Conservation (phyloP, 2,113 vertebrate species). For the Xiphophorus hellerii region DNA sequence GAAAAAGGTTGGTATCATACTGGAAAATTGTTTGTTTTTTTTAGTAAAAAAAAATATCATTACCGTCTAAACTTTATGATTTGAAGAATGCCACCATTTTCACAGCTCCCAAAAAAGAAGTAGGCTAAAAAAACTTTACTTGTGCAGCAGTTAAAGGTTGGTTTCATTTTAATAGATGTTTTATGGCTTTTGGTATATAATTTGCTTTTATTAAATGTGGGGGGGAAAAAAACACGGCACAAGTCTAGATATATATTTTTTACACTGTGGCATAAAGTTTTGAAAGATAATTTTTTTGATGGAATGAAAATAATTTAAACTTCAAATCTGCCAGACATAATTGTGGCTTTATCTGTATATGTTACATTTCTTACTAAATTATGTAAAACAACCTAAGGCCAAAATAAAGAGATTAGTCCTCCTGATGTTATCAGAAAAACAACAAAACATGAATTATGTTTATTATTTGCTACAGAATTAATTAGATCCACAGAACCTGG, state of each 20-base stretch:
- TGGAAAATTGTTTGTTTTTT: neutral
- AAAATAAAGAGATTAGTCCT: neutral
- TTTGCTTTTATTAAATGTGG: too few relatives aligned
- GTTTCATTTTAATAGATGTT: neutral
- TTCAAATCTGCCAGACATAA: neutral
- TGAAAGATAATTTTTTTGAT: neutral
- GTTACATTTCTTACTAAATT: neutral
- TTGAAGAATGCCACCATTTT: too few relatives aligned
- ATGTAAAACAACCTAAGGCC: neutral
- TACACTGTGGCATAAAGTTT: neutral
- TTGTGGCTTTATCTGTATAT: neutral
- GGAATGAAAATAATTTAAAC: neutral
- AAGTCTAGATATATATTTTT: neutral
- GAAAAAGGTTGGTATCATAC: neutral
- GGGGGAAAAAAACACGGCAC: too few relatives aligned
- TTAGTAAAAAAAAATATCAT: too few relatives aligned
- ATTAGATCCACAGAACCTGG: too few relatives aligned
- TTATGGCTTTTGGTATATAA: neutral
- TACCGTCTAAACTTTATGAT: too few relatives aligned
- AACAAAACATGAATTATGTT: too few relatives aligned
- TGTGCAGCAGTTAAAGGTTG: too few relatives aligned
- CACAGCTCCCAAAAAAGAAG: too few relatives aligned
- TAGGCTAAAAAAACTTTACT: too few relatives aligned
- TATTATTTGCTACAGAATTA: too few relatives aligned
- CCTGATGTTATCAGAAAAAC: too few relatives aligned